Evolutionary conservation across 2,888 invertebrate genomes (phyloP).

Genomic region (Pilophorus perplexus): DNA sequence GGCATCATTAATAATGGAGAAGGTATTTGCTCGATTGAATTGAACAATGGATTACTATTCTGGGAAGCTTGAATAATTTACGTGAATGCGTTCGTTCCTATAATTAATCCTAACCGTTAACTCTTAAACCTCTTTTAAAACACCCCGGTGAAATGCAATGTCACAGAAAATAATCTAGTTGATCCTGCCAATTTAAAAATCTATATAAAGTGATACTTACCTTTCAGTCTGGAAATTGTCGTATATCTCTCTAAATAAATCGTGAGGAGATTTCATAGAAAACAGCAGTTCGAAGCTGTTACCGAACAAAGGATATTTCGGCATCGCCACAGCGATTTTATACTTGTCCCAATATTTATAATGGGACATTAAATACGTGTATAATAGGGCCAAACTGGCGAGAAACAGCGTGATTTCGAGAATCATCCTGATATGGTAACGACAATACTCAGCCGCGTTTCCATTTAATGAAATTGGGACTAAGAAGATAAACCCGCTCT

Average conservation of each 20-base stretch:
- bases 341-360: slow-evolving; percentile 25
- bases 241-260: slow-evolving; percentile 7
- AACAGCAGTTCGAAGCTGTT: slow-evolving; percentile 21
- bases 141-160: too few species aligned
- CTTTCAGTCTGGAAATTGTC: slow-evolving; percentile 20
- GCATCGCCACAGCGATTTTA: not conserved
- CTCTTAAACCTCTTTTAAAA: too few species aligned
- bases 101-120: too few species aligned
- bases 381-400: not conserved
- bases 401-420: slow-evolving; percentile 7
- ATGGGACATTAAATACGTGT: not conserved
- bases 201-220: too few species aligned
- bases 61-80: too few species aligned
- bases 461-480: too few species aligned
- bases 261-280: slow-evolving; percentile 3
- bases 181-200: not conserved
- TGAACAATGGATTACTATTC: too few species aligned
- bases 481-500: too few species aligned
- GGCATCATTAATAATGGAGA: not conserved
- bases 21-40: too few species aligned
- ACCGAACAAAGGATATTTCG: slow-evolving; percentile 32
- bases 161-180: not conserved
- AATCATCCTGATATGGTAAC: too few species aligned
- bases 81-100: too few species aligned
- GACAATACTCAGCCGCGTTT: too few species aligned